Conservation (phyloP, 1,140 invertebrate species). For the Ylistrum balloti region DNA sequence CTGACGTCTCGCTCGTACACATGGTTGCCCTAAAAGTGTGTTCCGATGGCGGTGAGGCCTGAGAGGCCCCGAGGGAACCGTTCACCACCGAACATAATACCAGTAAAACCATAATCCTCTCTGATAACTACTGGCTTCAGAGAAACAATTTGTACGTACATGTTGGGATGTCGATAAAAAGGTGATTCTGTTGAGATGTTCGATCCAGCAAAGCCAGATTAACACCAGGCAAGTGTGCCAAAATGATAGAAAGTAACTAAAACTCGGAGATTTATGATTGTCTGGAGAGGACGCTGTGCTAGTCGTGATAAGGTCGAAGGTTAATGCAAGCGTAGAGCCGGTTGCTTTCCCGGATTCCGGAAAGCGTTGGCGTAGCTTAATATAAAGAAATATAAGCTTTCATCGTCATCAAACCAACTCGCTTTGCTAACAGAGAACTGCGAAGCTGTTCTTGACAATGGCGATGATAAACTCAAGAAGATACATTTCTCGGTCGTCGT, state of each 20-base stretch:
- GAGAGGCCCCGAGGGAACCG: not conserved
- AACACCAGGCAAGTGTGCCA: constrained; percentile 37
- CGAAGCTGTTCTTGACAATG: too few species aligned
- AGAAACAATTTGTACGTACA: constrained; percentile 34
- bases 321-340: constrained; percentile 1
- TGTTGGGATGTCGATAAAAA: constrained; percentile 7
- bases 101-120: constrained; percentile 27
- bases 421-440: too few species aligned
- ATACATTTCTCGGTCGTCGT: too few species aligned
- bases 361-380: not conserved
- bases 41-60: not conserved
- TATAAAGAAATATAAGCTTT: not conserved
- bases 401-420: not conserved
- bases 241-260: constrained; percentile 40
- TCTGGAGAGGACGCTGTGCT: not conserved
- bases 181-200: constrained; percentile 26
- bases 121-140: not conserved
- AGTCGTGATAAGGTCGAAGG: constrained; percentile 1
- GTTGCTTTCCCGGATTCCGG: not conserved
- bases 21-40: constrained; percentile 26
- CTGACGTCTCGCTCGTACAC: not conserved
- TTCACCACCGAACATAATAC: not conserved
- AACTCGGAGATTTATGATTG: not conserved
- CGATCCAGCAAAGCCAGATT: not conserved
- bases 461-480: too few species aligned